These are phyloP conservation scores for Cassiopea andromeda DNA, from an alignment of 30 jellyfish, hydroid and myxozoan species.

Conservation along the genomic window DNA sequence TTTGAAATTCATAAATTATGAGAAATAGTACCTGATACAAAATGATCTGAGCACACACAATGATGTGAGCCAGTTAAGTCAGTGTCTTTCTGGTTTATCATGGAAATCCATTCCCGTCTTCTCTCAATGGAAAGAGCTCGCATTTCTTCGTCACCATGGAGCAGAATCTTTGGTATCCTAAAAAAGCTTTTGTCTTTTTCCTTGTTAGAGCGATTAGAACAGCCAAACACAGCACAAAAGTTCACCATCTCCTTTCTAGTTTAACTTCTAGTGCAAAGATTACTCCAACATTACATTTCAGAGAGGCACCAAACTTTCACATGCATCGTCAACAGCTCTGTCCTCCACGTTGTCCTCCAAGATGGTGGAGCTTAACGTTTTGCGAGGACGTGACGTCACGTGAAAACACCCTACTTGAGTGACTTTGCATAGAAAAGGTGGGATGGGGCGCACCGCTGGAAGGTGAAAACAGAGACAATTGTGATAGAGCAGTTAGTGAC, in stretches of 20 bases:
- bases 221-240: constrained; percentile 32
- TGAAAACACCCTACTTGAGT: no score
- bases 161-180: constrained; percentile 34
- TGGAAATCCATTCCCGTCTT: constrained; percentile 6
- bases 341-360: constrained; percentile 44
- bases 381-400: background rate
- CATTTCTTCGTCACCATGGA: constrained; percentile 13
- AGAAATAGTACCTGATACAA: constrained; percentile 30
- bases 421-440: no score
- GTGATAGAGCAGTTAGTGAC: no score
- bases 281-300: background rate
- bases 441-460: no score
- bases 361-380: constrained; percentile 25
- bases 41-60: constrained; percentile 44
- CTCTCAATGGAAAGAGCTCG: constrained; percentile 9
- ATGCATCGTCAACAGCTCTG: background rate
- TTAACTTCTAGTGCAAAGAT: background rate
- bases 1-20: background rate
- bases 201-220: constrained; percentile 31
- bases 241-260: constrained; percentile 18
- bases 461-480: no score
- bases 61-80: constrained; percentile 32
- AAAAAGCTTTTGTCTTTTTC: constrained; percentile 19
- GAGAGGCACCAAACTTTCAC: background rate
- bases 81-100: constrained; percentile 27